Percentiles rank a stretch among this genome's conserved stretches.
phyloP scores from a whole-genome alignment of 2,113 vertebrate genomes.

The Oreocharis arfaki region DNA sequence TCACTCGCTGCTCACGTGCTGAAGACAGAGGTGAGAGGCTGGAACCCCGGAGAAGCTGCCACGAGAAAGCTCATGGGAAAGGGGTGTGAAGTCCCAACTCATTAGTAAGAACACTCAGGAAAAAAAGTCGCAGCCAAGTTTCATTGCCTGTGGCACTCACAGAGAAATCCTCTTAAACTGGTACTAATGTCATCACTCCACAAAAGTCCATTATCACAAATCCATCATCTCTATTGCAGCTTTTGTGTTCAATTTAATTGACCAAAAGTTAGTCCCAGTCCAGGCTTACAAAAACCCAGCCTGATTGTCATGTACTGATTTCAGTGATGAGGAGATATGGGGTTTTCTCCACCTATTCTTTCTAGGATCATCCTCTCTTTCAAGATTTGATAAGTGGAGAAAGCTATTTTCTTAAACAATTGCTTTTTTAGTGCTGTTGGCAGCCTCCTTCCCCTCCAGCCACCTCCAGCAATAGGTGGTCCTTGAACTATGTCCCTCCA shows the following conservation, averaged over 20 bases:
- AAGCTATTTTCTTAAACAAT: background rate
- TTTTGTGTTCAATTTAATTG: background rate
- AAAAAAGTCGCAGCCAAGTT: background rate
- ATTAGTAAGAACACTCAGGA: background rate
- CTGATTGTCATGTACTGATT: background rate
- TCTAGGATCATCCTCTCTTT: background rate
- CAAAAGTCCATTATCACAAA: background rate
- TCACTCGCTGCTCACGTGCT: fast-evolving
- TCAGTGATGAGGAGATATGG: background rate
- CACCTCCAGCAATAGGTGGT: background rate
- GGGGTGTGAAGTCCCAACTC: background rate
- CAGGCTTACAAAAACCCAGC: background rate
- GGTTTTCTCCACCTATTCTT: background rate
- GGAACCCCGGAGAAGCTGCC: background rate
- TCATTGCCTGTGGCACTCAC: background rate
- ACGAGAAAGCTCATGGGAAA: background rate
- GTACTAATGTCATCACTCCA: background rate
- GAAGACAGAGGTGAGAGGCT: background rate
- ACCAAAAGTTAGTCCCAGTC: background rate
- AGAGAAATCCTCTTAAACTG: background rate
- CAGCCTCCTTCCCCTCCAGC: background rate
- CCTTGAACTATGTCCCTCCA: fast-evolving
- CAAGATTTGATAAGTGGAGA: background rate
- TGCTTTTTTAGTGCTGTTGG: background rate
- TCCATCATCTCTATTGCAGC: background rate